phyloP scores from a whole-genome alignment of 2,888 invertebrate genomes.

The Chouioia cunea region DNA sequence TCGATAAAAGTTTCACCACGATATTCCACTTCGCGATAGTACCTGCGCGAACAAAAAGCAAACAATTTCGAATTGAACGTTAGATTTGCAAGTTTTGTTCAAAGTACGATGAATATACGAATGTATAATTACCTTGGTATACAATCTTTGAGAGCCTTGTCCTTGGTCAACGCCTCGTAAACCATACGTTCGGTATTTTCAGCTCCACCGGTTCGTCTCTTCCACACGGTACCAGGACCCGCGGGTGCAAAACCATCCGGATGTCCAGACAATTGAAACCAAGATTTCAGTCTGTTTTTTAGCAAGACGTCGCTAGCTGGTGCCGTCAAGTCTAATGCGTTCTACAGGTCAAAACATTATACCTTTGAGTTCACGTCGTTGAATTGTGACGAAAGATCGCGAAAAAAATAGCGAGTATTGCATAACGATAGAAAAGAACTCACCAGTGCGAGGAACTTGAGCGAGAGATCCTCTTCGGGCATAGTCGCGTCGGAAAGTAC shows the following conservation, averaged over 20 bases:
- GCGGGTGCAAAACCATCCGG: constrained; percentile 93
- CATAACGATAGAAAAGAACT: no score
- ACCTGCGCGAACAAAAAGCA: constrained; percentile 61
- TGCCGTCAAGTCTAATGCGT: constrained; percentile 90
- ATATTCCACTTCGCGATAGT: constrained; percentile 86
- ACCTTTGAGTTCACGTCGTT: no score
- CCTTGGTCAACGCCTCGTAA: constrained; percentile 84
- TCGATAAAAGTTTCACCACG: constrained; percentile 90
- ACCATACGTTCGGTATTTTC: constrained; percentile 82
- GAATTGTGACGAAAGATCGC: no score
- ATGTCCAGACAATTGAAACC: constrained; percentile 95
- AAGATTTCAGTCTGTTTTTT: constrained; percentile 75
- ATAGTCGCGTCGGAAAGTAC: constrained; percentile 60
- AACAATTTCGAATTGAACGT: neutral
- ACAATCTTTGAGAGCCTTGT: constrained; percentile 78
- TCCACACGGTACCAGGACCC: constrained; percentile 94
- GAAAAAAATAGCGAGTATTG: no score
- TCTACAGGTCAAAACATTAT: no score
- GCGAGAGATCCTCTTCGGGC: constrained; percentile 63
- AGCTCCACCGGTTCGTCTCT: constrained; percentile 80
- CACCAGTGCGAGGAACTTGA: constrained; percentile 67
- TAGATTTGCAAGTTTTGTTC: neutral
- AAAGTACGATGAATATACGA: neutral
- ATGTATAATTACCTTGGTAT: constrained; percentile 74
- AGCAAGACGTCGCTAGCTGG: constrained; percentile 90